A percentile compares a stretch with the other conserved stretches of the same genome.
Conservation (phyloP, 2,888 invertebrate species). For the Drosophila peninsularis region DNA sequence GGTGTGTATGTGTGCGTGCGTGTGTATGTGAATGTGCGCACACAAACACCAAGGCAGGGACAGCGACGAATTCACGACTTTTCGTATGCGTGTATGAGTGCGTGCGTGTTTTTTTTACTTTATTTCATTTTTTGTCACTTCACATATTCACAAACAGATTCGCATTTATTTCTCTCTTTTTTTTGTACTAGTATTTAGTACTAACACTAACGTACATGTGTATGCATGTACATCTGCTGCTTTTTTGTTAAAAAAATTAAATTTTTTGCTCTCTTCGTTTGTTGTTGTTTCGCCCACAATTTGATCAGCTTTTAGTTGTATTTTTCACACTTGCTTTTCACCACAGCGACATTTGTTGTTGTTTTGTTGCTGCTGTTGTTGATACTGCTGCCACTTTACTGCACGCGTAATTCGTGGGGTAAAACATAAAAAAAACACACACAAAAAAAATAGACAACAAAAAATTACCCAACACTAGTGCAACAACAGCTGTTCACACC, state of each 20-base stretch:
- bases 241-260: conserved; percentile 14
- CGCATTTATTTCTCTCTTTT: conserved; percentile 51
- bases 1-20: conserved; percentile 17
- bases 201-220: conserved; percentile 46
- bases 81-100: conserved; percentile 53
- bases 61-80: conserved; percentile 73
- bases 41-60: conserved; percentile 36
- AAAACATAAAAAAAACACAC: conserved; percentile 23
- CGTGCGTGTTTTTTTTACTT: conserved; percentile 22
- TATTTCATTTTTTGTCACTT: conserved; percentile 66
- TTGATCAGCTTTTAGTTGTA: conserved; percentile 49
- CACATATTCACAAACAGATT: conserved; percentile 75
- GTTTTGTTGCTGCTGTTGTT: conserved; percentile 23
- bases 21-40: conserved; percentile 25
- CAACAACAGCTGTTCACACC: conserved; percentile 60
- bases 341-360: conserved; percentile 42
- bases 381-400: conserved; percentile 44
- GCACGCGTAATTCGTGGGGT: conserved; percentile 44
- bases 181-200: conserved; percentile 58
- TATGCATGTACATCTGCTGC: conserved; percentile 41
- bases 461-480: conserved; percentile 60
- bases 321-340: conserved; percentile 58
- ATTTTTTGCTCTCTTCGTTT: conserved; percentile 15
- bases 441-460: conserved; percentile 47
- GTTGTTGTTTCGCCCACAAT: conserved; percentile 68